Conservation (phyloP, 2,797 vertebrate genomes). For the Acestrorhynchus altus region DNA sequence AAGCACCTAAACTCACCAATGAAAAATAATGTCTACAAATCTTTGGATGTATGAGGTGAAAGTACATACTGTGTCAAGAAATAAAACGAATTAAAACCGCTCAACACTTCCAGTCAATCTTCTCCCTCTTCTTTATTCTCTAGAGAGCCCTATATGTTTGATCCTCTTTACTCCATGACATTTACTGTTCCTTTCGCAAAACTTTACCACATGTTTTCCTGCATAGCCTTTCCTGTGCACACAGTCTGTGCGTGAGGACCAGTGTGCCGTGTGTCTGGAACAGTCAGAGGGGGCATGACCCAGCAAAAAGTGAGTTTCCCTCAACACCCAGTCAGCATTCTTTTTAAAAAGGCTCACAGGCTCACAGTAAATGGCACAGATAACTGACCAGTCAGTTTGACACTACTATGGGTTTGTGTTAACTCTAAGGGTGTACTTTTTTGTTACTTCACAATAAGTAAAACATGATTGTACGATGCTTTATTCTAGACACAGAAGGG, state of each 20-base stretch:
- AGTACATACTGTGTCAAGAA: too few relatives aligned
- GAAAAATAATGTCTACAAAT: too few relatives aligned
- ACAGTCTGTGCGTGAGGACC: not conserved
- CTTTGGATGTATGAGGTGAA: too few relatives aligned
- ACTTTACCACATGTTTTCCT: not conserved
- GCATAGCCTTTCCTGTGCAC: not conserved
- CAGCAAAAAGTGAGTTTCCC: not conserved
- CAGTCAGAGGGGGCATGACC: not conserved
- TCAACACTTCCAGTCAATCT: too few relatives aligned
- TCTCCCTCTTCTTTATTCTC: too few relatives aligned
- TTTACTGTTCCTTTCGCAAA: not conserved
- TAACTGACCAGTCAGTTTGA: not conserved
- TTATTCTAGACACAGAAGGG: too few relatives aligned
- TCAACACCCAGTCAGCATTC: slow-evolving; percentile 21
- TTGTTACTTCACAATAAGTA: too few relatives aligned
- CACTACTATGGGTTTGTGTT: not conserved
- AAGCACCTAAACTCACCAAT: too few relatives aligned
- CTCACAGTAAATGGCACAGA: not conserved
- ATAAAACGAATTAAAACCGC: too few relatives aligned
- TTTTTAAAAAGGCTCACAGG: not conserved
- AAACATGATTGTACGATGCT: too few relatives aligned
- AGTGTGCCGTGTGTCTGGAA: not conserved
- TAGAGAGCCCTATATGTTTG: too few relatives aligned
- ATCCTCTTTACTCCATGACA: not conserved
- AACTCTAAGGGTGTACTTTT: too few relatives aligned